These are phyloP conservation scores for Lepidothrix coronata DNA, from an alignment of 2,113 vertebrate genomes.

Conservation along the genomic window DNA sequence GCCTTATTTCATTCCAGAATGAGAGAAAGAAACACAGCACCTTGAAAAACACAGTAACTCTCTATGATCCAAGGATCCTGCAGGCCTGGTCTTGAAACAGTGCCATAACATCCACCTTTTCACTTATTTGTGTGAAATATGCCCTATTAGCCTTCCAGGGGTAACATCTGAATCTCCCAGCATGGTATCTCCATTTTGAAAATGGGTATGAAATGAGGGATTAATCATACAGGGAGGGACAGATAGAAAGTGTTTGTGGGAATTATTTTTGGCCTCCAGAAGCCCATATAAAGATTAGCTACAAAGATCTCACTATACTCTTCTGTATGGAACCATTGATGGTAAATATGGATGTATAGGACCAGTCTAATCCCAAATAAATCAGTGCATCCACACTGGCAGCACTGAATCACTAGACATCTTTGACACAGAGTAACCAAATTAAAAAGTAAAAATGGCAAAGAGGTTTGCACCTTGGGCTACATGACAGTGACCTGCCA, in stretches of 20 bases:
- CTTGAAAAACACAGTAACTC: neutral
- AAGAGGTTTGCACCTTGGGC: neutral
- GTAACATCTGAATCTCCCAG: neutral
- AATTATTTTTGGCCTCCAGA: constrained; percentile 51
- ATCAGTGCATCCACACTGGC: neutral
- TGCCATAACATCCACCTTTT: neutral
- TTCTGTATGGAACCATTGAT: constrained; percentile 22
- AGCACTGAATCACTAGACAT: neutral
- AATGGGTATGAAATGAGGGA: neutral
- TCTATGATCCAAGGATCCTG: neutral
- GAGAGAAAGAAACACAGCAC: neutral
- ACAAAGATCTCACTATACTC: constrained; percentile 11
- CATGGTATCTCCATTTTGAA: neutral
- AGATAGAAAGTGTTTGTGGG: constrained; percentile 37
- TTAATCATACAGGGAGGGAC: neutral
- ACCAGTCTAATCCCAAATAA: neutral
- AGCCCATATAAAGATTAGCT: constrained; percentile 19
- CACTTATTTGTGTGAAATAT: neutral
- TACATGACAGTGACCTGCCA: neutral
- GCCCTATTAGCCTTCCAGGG: neutral
- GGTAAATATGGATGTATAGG: neutral
- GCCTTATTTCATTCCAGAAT: neutral
- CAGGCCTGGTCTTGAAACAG: neutral
- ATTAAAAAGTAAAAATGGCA: neutral
- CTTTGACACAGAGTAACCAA: neutral